These are phyloP conservation scores for Tragelaphus imberbis DNA, from an alignment of 2,113 vertebrate species.

Conservation along the genomic window DNA sequence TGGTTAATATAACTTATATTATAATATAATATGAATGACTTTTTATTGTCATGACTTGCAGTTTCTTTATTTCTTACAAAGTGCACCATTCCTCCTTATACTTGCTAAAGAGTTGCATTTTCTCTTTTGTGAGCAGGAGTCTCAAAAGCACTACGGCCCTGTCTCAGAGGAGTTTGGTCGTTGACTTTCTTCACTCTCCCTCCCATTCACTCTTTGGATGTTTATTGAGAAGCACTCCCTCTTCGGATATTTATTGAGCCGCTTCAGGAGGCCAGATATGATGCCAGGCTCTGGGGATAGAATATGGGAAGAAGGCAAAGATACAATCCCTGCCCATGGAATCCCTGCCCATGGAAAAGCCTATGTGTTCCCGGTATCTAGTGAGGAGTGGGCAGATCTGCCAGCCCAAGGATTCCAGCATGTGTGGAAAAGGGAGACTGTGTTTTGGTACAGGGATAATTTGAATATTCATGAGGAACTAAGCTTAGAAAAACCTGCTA, in stretches of 20 bases:
- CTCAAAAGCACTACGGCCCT: not conserved
- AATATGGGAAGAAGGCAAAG: not conserved
- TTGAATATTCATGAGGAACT: not conserved
- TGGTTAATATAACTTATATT: not conserved
- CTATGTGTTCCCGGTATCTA: not conserved
- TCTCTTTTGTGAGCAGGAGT: not conserved
- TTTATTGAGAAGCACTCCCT: not conserved
- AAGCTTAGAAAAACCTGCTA: not conserved
- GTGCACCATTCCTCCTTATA: not conserved
- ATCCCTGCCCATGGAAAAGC: not conserved
- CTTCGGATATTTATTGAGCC: not conserved
- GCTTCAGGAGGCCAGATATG: not conserved
- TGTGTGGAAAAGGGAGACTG: not conserved
- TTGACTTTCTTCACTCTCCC: not conserved
- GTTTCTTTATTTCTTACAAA: not conserved
- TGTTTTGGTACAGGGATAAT: not conserved
- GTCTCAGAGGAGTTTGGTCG: not conserved
- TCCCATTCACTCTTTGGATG: not conserved
- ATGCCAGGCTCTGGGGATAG: not conserved
- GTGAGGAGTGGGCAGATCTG: not conserved
- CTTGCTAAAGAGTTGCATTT: not conserved
- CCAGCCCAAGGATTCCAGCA: not conserved
- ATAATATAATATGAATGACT: not conserved
- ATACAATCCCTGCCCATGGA: not conserved
- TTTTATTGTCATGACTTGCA: not conserved